Percentiles rank a stretch among this genome's conserved stretches.
These are phyloP conservation scores for Podocnemis expansa DNA, from an alignment of 2,113 vertebrate species.

Conservation along the genomic window DNA sequence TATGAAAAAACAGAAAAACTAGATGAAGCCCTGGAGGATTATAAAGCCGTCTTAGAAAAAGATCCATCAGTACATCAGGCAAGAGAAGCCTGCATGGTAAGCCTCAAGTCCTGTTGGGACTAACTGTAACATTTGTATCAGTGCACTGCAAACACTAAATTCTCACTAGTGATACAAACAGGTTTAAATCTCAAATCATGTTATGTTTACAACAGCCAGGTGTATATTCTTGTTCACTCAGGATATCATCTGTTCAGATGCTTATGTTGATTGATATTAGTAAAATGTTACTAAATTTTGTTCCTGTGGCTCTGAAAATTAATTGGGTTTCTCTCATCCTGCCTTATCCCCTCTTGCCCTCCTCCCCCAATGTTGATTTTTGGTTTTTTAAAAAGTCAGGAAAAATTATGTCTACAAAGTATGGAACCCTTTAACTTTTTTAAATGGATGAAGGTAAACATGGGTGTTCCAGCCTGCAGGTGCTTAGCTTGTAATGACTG, in stretches of 20 bases:
- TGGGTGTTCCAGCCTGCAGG: background rate
- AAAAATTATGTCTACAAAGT: background rate
- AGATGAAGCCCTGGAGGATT: slow-evolving; percentile 96
- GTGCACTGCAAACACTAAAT: background rate
- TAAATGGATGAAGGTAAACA: background rate
- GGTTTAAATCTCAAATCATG: background rate
- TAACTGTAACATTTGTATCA: background rate
- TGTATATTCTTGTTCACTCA: background rate
- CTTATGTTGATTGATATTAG: background rate
- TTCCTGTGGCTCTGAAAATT: background rate
- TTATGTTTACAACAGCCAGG: background rate
- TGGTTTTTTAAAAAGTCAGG: too few species aligned
- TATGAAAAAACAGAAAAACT: slow-evolving; percentile 95
- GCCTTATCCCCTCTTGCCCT: background rate
- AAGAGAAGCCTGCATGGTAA: slow-evolving; percentile 91
- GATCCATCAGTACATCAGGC: slow-evolving; percentile 85
- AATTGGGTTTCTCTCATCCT: background rate
- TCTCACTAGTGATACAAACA: background rate
- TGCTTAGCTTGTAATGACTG: background rate
- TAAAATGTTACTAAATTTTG: background rate
- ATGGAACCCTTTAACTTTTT: background rate
- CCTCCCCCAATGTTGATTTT: too few species aligned
- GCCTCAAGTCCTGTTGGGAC: slow-evolving; percentile 12
- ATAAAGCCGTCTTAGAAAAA: slow-evolving; percentile 87
- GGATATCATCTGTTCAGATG: background rate